Evolutionary conservation across 2,797 vertebrate species (phyloP), one percentile per base, ranked within the genome.

Genomic region (Typhlichthys eigenmanni): DNA sequence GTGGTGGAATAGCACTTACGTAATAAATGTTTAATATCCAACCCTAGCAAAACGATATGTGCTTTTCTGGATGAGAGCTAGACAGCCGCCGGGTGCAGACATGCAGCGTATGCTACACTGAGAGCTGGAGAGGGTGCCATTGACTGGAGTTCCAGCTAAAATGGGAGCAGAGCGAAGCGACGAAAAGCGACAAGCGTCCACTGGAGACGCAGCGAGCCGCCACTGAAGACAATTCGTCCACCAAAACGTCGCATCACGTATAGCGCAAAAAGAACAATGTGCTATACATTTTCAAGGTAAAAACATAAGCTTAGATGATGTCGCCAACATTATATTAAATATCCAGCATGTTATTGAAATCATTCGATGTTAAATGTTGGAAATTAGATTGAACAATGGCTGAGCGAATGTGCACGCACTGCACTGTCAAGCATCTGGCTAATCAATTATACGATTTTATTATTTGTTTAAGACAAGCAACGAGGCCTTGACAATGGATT

Each of bases 1-100:
- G 34, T 8, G 34, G 8, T 38, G 34, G 34, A 38, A 38, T 38
- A 7, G 34, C 34, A 38, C 34, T 38, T 38, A 38, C 34, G 34
- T 38, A 3, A 38, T 38, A 38, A 38, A 38, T 38, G 34, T 38
- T 38, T 38, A 38, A 38, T 7, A 38, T 38, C 8, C 7, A 38
- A 38, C 34, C 34, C 34, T 38, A 2, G 34, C 8, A 38, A 38
- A 38, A 38, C 6, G 34, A 38, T 7, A 38, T 38, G 12, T 60
- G 58, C 47, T 11, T 59, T 83, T 75, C 66, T 78, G 85, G 87
- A 86, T 87, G 88, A 86, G 77, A 87, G 77, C 2, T 2, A 8
- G 1, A 84, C 85, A 85, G 80, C 84, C 84, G 82, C 85, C 79
- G 86, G 85, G 86, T 61, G 89, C 82, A 85, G 87, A 85, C 86